These are phyloP conservation scores for Caenorhabditis brenneri DNA, from an alignment of 1,140 invertebrate genomes.

Conservation along the genomic window DNA sequence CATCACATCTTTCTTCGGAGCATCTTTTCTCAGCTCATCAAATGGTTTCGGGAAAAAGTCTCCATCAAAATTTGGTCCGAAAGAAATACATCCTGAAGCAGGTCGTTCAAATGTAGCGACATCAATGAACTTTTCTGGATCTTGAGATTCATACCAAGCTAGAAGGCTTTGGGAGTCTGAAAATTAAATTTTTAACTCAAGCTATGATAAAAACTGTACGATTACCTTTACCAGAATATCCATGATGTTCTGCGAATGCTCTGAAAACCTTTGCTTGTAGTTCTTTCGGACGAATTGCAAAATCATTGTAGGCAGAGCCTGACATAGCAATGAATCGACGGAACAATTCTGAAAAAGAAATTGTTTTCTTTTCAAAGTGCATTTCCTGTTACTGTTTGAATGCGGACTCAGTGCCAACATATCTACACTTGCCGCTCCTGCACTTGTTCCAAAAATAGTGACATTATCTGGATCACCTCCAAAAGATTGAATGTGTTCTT, in stretches of 20 bases:
- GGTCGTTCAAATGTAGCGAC: not conserved
- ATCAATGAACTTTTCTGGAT: not conserved
- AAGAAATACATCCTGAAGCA: not conserved
- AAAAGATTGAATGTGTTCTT: conserved; percentile 69
- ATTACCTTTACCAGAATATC: conserved; percentile 26
- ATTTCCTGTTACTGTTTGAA: conserved; percentile 77
- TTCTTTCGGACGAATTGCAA: conserved; percentile 52
- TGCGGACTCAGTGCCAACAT: conserved; percentile 84
- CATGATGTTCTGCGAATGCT: not conserved
- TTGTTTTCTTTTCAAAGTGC: too few relatives aligned
- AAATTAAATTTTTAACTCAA: too few relatives aligned
- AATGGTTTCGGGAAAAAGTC: conserved; percentile 64
- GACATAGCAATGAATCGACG: conserved; percentile 63
- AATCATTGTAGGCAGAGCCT: conserved; percentile 57
- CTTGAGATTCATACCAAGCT: not conserved
- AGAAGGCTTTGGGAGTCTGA: conserved; percentile 18
- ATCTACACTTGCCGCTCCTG: conserved; percentile 82
- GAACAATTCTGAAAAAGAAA: conserved; percentile 57
- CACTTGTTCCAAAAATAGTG: conserved; percentile 74
- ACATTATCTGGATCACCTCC: conserved; percentile 73
- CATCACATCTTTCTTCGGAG: conserved; percentile 52
- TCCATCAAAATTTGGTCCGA: conserved; percentile 57
- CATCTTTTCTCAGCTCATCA: conserved; percentile 58
- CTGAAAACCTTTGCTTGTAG: not conserved
- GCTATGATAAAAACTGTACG: too few relatives aligned